A percentile compares a stretch with the other conserved stretches of the same genome.
Evolutionary conservation across 2,888 invertebrate species (phyloP).

Genomic region (Herminia tarsipennalis): DNA sequence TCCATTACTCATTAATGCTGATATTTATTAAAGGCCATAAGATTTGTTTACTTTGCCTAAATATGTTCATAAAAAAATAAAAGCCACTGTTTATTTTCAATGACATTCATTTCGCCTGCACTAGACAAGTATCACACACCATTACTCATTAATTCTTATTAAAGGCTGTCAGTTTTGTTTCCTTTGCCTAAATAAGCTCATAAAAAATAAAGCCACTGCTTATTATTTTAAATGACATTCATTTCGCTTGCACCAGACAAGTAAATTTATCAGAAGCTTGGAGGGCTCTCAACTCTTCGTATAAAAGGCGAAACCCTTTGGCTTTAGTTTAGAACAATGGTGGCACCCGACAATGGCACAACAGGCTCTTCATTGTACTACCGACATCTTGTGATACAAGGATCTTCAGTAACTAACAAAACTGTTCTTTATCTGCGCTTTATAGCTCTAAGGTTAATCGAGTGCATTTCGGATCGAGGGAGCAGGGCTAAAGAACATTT

Average conservation of each 20-base stretch:
- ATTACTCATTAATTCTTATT: conserved; percentile 27
- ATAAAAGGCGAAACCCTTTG: conserved; percentile 62
- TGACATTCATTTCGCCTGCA: conserved; percentile 58
- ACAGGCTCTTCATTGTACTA: conserved; percentile 56
- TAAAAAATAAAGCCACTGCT: conserved; percentile 23
- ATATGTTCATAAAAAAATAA: conserved; percentile 29
- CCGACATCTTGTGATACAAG: conserved; percentile 55
- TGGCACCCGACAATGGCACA: conserved; percentile 55
- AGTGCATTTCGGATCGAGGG: conserved; percentile 11
- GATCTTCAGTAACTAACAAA: conserved; percentile 33
- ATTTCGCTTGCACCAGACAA: conserved; percentile 55
- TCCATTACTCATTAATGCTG: conserved; percentile 31
- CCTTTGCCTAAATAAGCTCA: background rate
- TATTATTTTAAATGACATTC: conserved; percentile 51
- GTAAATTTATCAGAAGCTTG: conserved; percentile 61
- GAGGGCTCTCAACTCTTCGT: conserved; percentile 33
- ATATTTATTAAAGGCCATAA: too few species aligned
- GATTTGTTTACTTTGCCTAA: conserved; percentile 18
- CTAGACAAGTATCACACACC: conserved; percentile 27
- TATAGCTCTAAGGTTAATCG: conserved; percentile 15
- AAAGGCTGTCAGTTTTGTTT: conserved; percentile 1
- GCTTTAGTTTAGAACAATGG: conserved; percentile 58
- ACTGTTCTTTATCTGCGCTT: conserved; percentile 33
- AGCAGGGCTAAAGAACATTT: too few species aligned
- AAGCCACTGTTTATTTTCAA: conserved; percentile 42